Conservation (phyloP, 1,140 invertebrate genomes). For the Sitodiplosis mosellana region DNA sequence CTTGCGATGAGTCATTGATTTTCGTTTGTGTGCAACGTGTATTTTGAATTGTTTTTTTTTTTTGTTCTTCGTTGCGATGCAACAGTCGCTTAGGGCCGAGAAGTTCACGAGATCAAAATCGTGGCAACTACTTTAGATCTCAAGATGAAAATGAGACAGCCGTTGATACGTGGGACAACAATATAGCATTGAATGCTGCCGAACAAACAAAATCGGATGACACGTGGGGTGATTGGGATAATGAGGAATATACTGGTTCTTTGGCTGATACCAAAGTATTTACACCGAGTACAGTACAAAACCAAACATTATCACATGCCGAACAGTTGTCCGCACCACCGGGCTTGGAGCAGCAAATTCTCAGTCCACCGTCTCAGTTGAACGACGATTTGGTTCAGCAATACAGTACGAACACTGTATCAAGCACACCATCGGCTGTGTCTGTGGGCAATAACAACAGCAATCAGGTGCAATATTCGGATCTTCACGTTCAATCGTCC, state of each 20-base stretch:
- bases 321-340: conserved; percentile 20
- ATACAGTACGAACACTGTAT: conserved; percentile 7
- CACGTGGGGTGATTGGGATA: conserved; percentile 63
- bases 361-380: conserved; percentile 15
- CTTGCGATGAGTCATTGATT: too few relatives aligned
- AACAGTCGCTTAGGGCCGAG: conserved; percentile 23
- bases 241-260: conserved; percentile 85
- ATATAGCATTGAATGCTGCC: conserved; percentile 19
- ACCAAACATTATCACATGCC: conserved; percentile 8
- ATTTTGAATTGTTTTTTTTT: too few relatives aligned
- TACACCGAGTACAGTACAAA: conserved; percentile 42
- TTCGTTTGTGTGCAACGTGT: too few relatives aligned
- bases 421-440: conserved; percentile 8
- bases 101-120: conserved; percentile 24
- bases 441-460: conserved; percentile 5
- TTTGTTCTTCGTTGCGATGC: conserved; percentile 28
- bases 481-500: conserved; percentile 2
- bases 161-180: conserved; percentile 31
- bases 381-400: conserved; percentile 4
- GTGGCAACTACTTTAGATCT: conserved; percentile 10
- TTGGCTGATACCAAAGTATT: conserved; percentile 89
- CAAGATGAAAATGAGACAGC: conserved; percentile 22
- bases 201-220: conserved; percentile 10
- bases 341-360: conserved; percentile 18
- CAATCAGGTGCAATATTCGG: conserved; percentile 5